Evolutionary conservation across 2,888 invertebrate species (phyloP), one percentile per base, ranked within the genome.

Genomic region (Macrophya annulata): DNA sequence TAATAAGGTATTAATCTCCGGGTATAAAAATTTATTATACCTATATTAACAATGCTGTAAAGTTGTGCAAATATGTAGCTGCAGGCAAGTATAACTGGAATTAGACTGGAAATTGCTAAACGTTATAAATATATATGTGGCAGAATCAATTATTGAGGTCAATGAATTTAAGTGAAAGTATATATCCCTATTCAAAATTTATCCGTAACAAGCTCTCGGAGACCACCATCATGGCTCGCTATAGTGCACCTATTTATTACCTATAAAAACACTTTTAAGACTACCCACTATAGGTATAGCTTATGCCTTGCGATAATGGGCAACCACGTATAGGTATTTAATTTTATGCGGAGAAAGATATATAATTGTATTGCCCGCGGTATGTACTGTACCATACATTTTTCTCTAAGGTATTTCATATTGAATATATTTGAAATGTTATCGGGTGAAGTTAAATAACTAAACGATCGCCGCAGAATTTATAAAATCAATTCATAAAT

Each of bases 171-270:
- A 55, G 77, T 77, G 77, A 77, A 77, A 77, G 77, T 77, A 74
- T 71, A 40, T 76, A 77, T 77, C 77, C 51, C 77, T 77, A 77
- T 77, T 77, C 77, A 77, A 77, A 77, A 77, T 77, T 77, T 51
- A 77, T 31, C 77, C 51, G 31, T 77, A 77, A 77, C 51, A 51
- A 77, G 77, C 77, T 31, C 25, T 37, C 17, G 5, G 15, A 68
- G 31, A 68, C 68, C 68, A 37, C 37, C 68, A 15, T 4, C 68
- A 15, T 4, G 37, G 68, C 68, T 31, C 21, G 31, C 37, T 12
- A 68, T 12, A 68, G 37, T 17, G 37, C 31, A 8, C 68, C 72
- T 74, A 74, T 74, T 74, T 45, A 74, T 74, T 74, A 45, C 72
- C 77, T 77, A 55, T 77, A 77, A 77, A 77, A 51, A 43, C 51